phyloP scores from a whole-genome alignment of 2,797 vertebrate species.

The Adrianichthys oophorus region DNA sequence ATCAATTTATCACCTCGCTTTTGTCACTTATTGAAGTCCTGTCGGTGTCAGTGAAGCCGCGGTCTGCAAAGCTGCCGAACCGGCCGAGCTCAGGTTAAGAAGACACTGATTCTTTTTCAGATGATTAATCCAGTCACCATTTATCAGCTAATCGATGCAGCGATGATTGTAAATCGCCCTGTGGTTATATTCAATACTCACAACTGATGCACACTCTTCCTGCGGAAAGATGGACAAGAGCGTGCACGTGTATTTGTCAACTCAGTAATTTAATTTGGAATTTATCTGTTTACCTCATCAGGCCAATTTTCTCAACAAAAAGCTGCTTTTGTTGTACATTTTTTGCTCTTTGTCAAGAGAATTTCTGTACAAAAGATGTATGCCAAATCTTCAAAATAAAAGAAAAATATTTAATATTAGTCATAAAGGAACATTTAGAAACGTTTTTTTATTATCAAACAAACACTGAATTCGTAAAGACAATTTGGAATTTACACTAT shows the following conservation, averaged over 20 bases:
- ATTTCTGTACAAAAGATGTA: too few relatives aligned
- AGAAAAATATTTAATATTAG: too few relatives aligned
- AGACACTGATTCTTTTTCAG: constrained; percentile 31
- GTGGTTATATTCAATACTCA: constrained; percentile 58
- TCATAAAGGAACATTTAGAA: too few relatives aligned
- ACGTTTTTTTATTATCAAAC: too few relatives aligned
- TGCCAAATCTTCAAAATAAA: too few relatives aligned
- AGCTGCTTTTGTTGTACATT: not conserved
- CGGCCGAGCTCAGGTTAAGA: constrained; percentile 18
- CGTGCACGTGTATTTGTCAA: not conserved
- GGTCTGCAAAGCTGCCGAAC: constrained; percentile 25
- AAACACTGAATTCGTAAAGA: too few relatives aligned
- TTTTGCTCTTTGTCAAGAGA: too few relatives aligned
- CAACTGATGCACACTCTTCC: constrained; percentile 13
- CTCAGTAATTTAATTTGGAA: too few relatives aligned
- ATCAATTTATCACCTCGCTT: constrained; percentile 77
- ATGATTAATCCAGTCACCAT: constrained; percentile 54
- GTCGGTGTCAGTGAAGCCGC: constrained; percentile 42
- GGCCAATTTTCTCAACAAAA: not conserved
- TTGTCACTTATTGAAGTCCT: constrained; percentile 69
- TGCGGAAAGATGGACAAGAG: not conserved
- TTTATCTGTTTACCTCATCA: not conserved
- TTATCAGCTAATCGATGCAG: constrained; percentile 71
- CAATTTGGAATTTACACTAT: too few relatives aligned
- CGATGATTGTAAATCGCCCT: constrained; percentile 55